Percentiles rank a stretch among this genome's conserved stretches.
Conservation (phyloP, 2,113 vertebrate species). For the Vulpes ferrilata region DNA sequence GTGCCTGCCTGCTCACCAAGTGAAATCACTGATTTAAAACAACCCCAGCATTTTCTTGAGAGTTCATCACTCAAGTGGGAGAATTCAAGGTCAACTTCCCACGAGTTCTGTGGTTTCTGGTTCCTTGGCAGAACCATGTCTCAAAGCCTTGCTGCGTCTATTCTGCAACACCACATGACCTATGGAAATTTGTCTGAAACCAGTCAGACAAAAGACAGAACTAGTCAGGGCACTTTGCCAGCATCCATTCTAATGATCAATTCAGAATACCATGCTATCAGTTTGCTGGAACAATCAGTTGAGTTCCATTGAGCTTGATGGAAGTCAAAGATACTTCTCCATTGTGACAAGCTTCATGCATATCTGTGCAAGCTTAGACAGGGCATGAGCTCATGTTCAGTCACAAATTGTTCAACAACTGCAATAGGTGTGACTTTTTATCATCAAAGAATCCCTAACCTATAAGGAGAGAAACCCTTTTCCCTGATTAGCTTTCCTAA, state of each 20-base stretch:
- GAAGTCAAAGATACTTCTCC: background rate
- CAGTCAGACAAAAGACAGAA: conserved; percentile 6
- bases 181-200: background rate
- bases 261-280: background rate
- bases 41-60: background rate
- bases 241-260: background rate
- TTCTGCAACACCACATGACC: background rate
- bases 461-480: background rate
- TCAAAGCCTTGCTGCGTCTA: background rate
- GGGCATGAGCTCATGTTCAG: background rate
- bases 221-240: background rate
- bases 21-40: background rate
- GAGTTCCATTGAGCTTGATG: background rate
- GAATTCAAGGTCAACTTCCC: background rate
- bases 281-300: background rate
- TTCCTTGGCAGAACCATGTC: background rate
- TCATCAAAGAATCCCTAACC: background rate
- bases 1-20: background rate
- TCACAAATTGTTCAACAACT: background rate
- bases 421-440: background rate
- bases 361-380: background rate
- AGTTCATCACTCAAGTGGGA: background rate
- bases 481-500: background rate
- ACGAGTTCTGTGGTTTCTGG: background rate
- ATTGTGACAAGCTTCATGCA: background rate